Evolutionary conservation across 2,113 vertebrate species (phyloP).

Genomic region (Poeciliopsis turrubarensis): DNA sequence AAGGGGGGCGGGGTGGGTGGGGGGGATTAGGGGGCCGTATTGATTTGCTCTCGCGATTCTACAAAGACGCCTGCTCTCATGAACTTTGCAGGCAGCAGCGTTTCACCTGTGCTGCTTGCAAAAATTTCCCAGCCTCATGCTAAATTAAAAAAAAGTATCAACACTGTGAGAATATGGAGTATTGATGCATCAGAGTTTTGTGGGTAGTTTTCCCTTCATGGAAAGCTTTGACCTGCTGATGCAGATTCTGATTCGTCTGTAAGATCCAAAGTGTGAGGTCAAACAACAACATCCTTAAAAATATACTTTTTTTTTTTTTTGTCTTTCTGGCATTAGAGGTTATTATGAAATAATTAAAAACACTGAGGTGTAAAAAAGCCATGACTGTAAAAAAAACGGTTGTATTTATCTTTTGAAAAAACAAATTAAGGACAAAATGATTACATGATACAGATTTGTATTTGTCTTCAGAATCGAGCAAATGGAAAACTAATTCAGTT

Average conservation of each 20-base stretch:
- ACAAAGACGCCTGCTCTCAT: conserved; percentile 56
- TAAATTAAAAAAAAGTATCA: conserved; percentile 36
- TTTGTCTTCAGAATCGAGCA: too few species aligned
- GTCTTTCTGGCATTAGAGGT: not conserved
- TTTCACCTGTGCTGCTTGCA: conserved; percentile 28
- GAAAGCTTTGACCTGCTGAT: not conserved
- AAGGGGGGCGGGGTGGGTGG: conserved; percentile 20
- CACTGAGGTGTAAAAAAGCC: not conserved
- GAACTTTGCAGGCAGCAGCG: conserved; percentile 13
- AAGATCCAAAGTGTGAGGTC: not conserved
- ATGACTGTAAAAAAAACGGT: not conserved
- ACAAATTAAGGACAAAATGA: not conserved
- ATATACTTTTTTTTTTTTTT: too few species aligned
- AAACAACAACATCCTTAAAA: not conserved
- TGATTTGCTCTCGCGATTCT: conserved; percentile 70
- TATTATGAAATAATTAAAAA: not conserved
- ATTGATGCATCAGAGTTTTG: conserved; percentile 6
- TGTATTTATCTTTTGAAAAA: not conserved
- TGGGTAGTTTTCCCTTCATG: not conserved
- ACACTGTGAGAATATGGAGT: conserved; percentile 33
- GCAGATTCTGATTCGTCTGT: not conserved
- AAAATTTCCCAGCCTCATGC: conserved; percentile 39
- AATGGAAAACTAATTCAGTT: not conserved
- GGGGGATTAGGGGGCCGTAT: conserved; percentile 64
- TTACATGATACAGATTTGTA: not conserved